Percentiles rank a stretch among this genome's conserved stretches.
Evolutionary conservation across 35 echinoderm and acorn worm genomes (phyloP).

Genomic region (Ophioderma brevispina): DNA sequence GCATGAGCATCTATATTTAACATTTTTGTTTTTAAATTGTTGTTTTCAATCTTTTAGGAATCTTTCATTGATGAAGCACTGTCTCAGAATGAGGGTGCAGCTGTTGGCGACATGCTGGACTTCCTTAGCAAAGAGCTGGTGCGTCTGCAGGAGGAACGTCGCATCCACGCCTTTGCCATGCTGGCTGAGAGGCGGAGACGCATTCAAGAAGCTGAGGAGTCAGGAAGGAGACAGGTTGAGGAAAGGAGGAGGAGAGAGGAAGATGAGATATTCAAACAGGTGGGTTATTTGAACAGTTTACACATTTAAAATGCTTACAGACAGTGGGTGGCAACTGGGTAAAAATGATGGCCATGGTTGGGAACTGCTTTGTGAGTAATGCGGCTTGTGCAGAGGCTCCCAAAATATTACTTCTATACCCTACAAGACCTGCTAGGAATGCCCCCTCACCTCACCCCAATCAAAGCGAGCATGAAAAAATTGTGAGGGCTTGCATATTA

Average conservation of each 20-base stretch:
- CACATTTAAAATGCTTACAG: not conserved
- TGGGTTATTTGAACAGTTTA: too few species aligned
- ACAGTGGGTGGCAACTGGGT: not conserved
- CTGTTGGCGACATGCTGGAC: conserved; percentile 88
- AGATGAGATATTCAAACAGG: conserved; percentile 99
- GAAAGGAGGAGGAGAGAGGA: conserved; percentile 93
- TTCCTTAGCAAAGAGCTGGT: conserved; percentile 99
- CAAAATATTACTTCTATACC: too few species aligned
- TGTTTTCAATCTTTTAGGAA: conserved; percentile 68
- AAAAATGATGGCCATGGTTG: too few species aligned
- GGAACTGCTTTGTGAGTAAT: too few species aligned
- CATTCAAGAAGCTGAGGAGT: conserved; percentile 94
- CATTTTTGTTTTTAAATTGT: too few species aligned
- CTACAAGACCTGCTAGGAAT: too few species aligned
- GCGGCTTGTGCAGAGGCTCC: too few species aligned
- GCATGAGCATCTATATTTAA: too few species aligned
- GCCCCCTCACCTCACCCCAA: too few species aligned
- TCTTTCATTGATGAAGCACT: conserved; percentile 92
- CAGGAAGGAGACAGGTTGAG: conserved; percentile 90
- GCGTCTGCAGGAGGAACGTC: conserved; percentile 92
- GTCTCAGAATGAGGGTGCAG: conserved; percentile 71
- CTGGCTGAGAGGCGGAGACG: conserved; percentile 88
- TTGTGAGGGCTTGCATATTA: too few species aligned
- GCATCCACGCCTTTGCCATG: conserved; percentile 99
- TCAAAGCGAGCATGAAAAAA: too few species aligned